Percentiles rank a stretch among this genome's conserved stretches.
These are phyloP conservation scores for Lampris megalopsis DNA, from an alignment of 2,113 vertebrate species.

Conservation along the genomic window DNA sequence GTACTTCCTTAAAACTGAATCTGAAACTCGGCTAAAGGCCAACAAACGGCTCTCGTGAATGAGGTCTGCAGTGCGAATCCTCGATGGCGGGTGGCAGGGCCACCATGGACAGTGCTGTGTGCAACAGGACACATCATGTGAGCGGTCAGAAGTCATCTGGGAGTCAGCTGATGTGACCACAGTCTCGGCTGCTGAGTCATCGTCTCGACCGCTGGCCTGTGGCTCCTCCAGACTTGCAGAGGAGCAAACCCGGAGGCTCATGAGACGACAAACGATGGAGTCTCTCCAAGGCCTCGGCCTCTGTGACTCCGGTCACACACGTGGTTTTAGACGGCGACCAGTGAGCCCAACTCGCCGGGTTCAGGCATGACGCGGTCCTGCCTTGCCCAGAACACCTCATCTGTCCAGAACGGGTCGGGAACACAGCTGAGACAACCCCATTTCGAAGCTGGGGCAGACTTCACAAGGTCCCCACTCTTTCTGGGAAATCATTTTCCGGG, in stretches of 20 bases:
- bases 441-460: too few species aligned
- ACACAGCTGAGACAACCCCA: too few species aligned
- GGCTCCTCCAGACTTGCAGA: conserved; percentile 14
- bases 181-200: conserved; percentile 62
- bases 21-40: not conserved
- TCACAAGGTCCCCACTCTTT: too few species aligned
- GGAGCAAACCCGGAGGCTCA: conserved; percentile 10
- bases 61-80: not conserved
- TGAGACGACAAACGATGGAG: conserved; percentile 6
- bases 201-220: conserved; percentile 24
- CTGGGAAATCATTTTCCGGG: too few species aligned
- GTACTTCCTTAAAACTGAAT: conserved; percentile 31
- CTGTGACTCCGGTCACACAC: not conserved
- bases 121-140: conserved; percentile 52
- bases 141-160: conserved; percentile 55
- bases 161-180: conserved; percentile 74
- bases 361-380: too few species aligned
- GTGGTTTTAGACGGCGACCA: too few species aligned
- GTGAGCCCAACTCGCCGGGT: too few species aligned
- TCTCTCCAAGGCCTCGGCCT: not conserved
- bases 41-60: not conserved
- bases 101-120: too few species aligned
- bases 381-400: too few species aligned
- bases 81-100: too few species aligned
- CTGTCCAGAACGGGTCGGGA: too few species aligned